Evolutionary conservation across 2,113 vertebrate species (phyloP).

Genomic region (Poeciliopsis retropinna): DNA sequence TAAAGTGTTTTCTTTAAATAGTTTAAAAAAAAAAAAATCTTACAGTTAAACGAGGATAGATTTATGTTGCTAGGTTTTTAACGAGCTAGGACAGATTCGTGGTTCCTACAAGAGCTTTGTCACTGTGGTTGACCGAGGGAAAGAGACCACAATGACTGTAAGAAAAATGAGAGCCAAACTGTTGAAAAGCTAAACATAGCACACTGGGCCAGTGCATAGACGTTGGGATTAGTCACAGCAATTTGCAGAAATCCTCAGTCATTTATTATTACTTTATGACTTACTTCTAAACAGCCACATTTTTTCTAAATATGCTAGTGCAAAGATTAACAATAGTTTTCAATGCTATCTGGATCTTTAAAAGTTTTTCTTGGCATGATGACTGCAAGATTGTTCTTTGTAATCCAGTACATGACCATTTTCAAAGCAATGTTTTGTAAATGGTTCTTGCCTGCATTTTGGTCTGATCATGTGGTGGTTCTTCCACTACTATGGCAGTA

Average conservation of each 20-base stretch:
- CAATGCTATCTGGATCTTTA: not conserved
- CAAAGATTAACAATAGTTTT: not conserved
- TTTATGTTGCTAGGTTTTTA: conserved; percentile 21
- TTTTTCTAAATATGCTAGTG: not conserved
- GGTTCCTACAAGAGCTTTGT: conserved; percentile 27
- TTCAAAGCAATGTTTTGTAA: not conserved
- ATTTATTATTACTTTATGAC: too few relatives aligned
- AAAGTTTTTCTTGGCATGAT: not conserved
- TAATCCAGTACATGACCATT: not conserved
- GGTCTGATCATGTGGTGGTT: not conserved
- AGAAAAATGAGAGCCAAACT: conserved; percentile 26
- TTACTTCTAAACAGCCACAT: not conserved
- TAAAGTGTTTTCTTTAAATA: not conserved
- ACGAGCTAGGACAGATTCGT: conserved; percentile 12
- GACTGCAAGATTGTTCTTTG: not conserved
- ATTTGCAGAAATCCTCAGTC: too few relatives aligned
- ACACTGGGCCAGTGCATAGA: conserved; percentile 8
- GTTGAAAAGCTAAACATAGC: conserved; percentile 34
- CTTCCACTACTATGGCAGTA: too few relatives aligned
- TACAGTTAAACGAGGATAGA: not conserved
- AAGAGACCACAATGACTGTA: conserved; percentile 44
- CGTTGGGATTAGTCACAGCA: not conserved
- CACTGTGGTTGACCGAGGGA: conserved; percentile 42
- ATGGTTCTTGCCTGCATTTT: not conserved
- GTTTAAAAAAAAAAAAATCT: accelerated